Evolutionary conservation across 2,113 vertebrate genomes (phyloP).

Genomic region (Serinus canaria): DNA sequence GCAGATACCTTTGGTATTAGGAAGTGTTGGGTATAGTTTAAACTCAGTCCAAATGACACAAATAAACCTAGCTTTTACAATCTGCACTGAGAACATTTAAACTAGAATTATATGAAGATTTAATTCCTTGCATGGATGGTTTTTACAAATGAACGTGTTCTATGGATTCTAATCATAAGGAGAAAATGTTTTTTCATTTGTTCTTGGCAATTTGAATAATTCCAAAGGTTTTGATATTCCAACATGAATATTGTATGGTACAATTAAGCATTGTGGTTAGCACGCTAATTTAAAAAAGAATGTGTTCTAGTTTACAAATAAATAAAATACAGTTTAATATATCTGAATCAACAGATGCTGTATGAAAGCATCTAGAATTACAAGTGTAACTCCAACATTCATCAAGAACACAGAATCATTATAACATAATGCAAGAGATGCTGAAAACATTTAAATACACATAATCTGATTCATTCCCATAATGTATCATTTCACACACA

Average conservation of each 20-base stretch:
- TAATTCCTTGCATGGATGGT: constrained; percentile 16
- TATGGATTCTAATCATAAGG: constrained; percentile 3
- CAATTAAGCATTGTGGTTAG: constrained; percentile 15
- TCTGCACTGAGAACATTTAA: constrained; percentile 7
- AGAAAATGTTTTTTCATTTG: constrained; percentile 6
- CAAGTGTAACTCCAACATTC: background rate
- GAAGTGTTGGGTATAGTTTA: background rate
- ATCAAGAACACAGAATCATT: background rate
- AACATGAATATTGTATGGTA: background rate
- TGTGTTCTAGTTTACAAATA: background rate
- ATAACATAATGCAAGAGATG: background rate
- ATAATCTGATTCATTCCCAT: background rate
- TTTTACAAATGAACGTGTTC: constrained; percentile 29
- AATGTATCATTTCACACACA: background rate
- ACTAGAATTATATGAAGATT: constrained; percentile 30
- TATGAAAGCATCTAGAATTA: background rate
- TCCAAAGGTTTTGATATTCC: constrained; percentile 24
- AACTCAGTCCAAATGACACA: background rate
- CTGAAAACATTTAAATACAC: background rate
- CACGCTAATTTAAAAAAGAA: constrained; percentile 38
- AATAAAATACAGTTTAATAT: background rate
- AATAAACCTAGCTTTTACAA: background rate
- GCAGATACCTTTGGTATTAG: background rate
- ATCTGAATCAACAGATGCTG: background rate
- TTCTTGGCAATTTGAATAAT: constrained; percentile 31